Conservation (phyloP, 2,888 invertebrate species). For the Eupeodes luniger region DNA sequence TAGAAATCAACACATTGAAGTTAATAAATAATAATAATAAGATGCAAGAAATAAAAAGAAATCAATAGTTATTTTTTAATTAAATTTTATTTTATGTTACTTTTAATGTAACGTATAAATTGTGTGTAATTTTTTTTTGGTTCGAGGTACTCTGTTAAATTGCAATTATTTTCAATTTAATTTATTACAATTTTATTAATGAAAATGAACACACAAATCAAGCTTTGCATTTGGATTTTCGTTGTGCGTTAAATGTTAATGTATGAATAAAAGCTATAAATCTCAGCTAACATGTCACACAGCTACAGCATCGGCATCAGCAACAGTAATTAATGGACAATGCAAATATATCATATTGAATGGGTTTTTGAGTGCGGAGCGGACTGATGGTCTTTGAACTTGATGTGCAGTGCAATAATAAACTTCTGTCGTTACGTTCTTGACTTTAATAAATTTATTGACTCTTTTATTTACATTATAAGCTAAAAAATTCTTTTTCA, state of each 20-base stretch:
- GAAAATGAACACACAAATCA: conserved; percentile 6
- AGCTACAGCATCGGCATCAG: not conserved
- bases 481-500: too few relatives aligned
- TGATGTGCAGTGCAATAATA: not conserved
- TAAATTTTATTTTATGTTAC: not conserved
- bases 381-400: conserved; percentile 17
- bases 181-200: conserved; percentile 63
- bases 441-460: not conserved
- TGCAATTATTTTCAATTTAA: conserved; percentile 56
- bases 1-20: not conserved
- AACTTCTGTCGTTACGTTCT: not conserved
- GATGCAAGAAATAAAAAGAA: not conserved
- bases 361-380: conserved; percentile 35
- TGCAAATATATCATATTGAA: conserved; percentile 42
- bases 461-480: not conserved
- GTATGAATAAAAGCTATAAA: conserved; percentile 33
- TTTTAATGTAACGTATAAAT: not conserved
- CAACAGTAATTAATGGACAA: conserved; percentile 38
- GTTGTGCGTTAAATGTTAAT: not conserved
- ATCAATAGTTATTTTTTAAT: not conserved
- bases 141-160: conserved; percentile 42
- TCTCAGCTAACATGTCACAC: conserved; percentile 35
- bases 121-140: not conserved
- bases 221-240: conserved; percentile 16
- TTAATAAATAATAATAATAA: not conserved